Evolutionary conservation across 2,888 invertebrate genomes (phyloP).

Genomic region (Cremastobaeus sp.): DNA sequence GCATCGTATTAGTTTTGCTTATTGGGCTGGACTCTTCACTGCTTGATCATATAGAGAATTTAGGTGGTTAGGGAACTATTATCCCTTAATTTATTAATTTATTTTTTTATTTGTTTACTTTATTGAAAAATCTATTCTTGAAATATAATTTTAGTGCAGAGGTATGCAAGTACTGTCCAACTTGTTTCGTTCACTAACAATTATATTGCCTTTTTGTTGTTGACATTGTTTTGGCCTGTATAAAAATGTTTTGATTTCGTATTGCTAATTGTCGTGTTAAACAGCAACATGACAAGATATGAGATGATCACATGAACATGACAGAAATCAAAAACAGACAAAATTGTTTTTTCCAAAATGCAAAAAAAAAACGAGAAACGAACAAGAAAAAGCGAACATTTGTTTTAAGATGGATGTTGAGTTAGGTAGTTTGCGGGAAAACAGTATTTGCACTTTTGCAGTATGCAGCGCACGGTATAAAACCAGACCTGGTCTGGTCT

Average conservation of each 20-base stretch:
- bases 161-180: conserved; percentile 76
- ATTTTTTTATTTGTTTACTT: conserved; percentile 37
- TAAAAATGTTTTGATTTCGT: conserved; percentile 21
- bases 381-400: conserved; percentile 64
- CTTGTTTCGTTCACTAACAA: conserved; percentile 38
- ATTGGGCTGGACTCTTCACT: conserved; percentile 79
- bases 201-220: conserved; percentile 26
- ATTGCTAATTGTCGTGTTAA: conserved; percentile 18
- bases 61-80: conserved; percentile 75
- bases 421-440: conserved; percentile 77
- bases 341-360: conserved; percentile 8
- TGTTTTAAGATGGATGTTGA: conserved; percentile 73
- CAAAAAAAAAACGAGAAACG: conserved; percentile 37
- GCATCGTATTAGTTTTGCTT: conserved; percentile 79
- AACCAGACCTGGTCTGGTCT: conserved; percentile 95
- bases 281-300: not conserved
- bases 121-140: conserved; percentile 12
- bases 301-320: conserved; percentile 3
- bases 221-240: conserved; percentile 51
- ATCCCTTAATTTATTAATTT: conserved; percentile 31
- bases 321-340: conserved; percentile 27
- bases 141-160: conserved; percentile 70
- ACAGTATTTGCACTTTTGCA: conserved; percentile 81
- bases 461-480: conserved; percentile 98
- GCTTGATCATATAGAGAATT: conserved; percentile 76